Conservation (phyloP, 2,797 vertebrate species). For the Paratrypauchen microcephalus region DNA sequence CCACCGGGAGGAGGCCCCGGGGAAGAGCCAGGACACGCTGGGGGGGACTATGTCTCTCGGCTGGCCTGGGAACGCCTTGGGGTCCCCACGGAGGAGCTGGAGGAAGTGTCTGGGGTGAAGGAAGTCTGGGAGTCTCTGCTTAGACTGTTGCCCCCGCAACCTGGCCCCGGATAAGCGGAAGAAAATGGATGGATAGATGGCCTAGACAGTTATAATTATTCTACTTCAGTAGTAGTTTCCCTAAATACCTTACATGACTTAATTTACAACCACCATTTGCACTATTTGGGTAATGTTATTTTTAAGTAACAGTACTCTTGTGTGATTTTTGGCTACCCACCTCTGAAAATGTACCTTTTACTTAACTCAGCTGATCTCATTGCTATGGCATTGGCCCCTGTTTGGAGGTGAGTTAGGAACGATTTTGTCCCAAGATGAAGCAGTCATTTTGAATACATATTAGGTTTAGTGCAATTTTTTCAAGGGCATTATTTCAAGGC, state of each 20-base stretch:
- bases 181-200: too few species aligned
- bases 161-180: too few species aligned
- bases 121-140: too few species aligned
- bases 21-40: too few species aligned
- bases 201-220: not conserved
- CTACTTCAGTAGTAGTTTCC: not conserved
- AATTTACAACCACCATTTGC: not conserved
- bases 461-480: not conserved
- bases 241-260: not conserved
- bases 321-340: too few species aligned
- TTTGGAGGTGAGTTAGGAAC: not conserved
- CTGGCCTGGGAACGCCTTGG: too few species aligned
- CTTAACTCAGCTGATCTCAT: not conserved
- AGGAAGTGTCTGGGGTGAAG: too few species aligned
- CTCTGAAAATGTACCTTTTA: not conserved
- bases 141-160: too few species aligned
- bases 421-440: not conserved
- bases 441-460: not conserved
- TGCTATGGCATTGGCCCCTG: not conserved
- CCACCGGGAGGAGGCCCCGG: too few species aligned
- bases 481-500: not conserved
- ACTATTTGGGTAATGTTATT: not conserved
- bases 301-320: too few species aligned
- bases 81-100: too few species aligned
- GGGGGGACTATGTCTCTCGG: too few species aligned